Evolutionary conservation across 2,113 vertebrate genomes (phyloP), one percentile per base, ranked within the genome.

Genomic region (Ailuropoda melanoleuca): DNA sequence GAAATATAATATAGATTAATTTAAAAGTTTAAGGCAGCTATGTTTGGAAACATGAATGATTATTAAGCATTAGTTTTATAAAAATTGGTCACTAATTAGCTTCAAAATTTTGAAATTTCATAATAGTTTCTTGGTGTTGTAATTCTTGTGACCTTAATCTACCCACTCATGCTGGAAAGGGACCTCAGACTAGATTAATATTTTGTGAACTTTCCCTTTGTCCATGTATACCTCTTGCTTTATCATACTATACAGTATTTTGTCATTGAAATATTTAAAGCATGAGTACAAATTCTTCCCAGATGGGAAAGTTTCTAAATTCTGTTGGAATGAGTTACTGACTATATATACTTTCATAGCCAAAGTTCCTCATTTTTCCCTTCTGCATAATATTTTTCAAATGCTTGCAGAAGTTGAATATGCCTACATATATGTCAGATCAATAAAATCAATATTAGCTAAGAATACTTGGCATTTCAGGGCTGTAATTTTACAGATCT

Each of bases 281-380:
- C 55, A 4, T 48, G 18, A 80, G 37, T 46, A 62, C 9, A 66
- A 14, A 4, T 48, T 68, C 56, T 23, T 92, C 85, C 14, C 46
- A 92, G 81, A 81, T 53, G 18, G 39, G 37, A 93, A 87, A 34
- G 23, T 81, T 91, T 88, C 95, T 92, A 95, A 75, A 88, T 34
- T 37, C 34, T 83, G 13, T 90, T 85, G 48, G 17, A 56, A 11
- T 93, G 23, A 92, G 19, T 88, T 88, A 55, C 17, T 70, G 48
- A 83, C 68, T 56, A 11, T 14, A 39, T 39, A 26, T 70, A 83
- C 21, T 55, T 75, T 84, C 24, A n/a, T 29, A 86, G 48, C 12
- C 15, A 60, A 88, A 34, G 14, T 58, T 68, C 9, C 37, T 75
- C 8, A 24, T 29, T 83, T 90, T 68, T 53, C 62, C 56, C 1